phyloP scores from a whole-genome alignment of 2,113 vertebrate genomes.

The Passer montanus region DNA sequence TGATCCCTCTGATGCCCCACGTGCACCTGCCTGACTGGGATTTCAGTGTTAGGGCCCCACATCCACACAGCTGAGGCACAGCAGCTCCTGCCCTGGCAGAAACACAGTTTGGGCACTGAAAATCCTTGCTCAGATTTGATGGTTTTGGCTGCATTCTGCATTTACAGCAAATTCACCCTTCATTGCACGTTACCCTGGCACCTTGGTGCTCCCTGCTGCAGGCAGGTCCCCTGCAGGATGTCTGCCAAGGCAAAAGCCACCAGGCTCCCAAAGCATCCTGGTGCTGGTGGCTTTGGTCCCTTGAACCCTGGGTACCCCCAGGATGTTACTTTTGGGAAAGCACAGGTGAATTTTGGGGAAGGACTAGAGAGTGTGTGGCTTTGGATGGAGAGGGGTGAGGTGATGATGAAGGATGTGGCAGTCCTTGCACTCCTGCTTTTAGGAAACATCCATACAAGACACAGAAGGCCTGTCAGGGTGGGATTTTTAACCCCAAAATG shows the following conservation, averaged over 20 bases:
- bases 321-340: background rate
- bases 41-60: background rate
- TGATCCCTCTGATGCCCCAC: fast-evolving
- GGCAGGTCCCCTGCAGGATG: background rate
- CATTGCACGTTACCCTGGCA: fast-evolving
- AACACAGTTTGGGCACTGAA: fast-evolving
- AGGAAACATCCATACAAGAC: background rate
- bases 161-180: background rate
- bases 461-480: background rate
- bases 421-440: background rate
- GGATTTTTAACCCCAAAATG: background rate
- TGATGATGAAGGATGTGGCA: background rate
- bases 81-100: background rate
- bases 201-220: background rate
- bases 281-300: background rate
- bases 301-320: background rate
- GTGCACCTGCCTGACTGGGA: fast-evolving
- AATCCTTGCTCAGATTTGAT: background rate
- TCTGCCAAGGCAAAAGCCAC: background rate
- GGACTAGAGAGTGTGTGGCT: background rate
- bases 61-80: background rate
- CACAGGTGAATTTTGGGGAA: background rate
- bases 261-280: fast-evolving
- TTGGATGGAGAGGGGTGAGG: background rate
- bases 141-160: background rate